Base-by-base conservation (phyloP, 2,113 vertebrate genomes). In the Varanus salvator region DNA sequence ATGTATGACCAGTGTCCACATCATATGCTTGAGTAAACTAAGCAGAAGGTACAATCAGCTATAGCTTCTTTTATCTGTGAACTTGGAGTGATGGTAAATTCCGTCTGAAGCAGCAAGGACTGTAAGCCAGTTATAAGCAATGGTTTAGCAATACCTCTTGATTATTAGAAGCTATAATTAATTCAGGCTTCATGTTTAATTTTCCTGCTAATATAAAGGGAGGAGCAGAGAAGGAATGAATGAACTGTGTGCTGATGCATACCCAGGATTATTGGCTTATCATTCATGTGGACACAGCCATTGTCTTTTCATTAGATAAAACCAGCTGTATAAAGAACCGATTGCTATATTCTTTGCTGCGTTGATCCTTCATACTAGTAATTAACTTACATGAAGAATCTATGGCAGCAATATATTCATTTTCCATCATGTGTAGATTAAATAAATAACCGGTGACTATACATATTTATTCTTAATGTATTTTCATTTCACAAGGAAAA, bases 401-500 rank as follows among this genome's bases (percentile, higher is more conserved):
- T 52, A 29, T 60, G 54, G 6, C n/a, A 88, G n/a, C 50, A 72
- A 57, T 38, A 74, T 88, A 21, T 74, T 88, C 82, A 6, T 80
- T 1, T 68, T 1, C 48, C 60, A 17, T 64, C 14, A 76, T 77
- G 64, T 64, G 50, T 76, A 27, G 75, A 60, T n/a, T 69, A 71
- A 71, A 50, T 52, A 85, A 85, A 85, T 31, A 85, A 78, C 90
- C 12, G 75, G 3, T 78, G 23, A 0, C 0, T 0, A 0, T 87
- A 8, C 80, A 93, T 90, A 25, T 89, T 27, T 78, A 89, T 93
- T 88, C 77, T 88, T 27, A 23, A 7, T 76, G 8, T 0, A 83
- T 64, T 89, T 68, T 9, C 80, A 64, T 89, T 92, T 91, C 38
- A 87, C 60, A 19, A 90, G 89, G 86, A 60, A 69, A 11, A 81